Conservation (phyloP, 2,888 invertebrate genomes). For the Sceliomorpha sp. region DNA sequence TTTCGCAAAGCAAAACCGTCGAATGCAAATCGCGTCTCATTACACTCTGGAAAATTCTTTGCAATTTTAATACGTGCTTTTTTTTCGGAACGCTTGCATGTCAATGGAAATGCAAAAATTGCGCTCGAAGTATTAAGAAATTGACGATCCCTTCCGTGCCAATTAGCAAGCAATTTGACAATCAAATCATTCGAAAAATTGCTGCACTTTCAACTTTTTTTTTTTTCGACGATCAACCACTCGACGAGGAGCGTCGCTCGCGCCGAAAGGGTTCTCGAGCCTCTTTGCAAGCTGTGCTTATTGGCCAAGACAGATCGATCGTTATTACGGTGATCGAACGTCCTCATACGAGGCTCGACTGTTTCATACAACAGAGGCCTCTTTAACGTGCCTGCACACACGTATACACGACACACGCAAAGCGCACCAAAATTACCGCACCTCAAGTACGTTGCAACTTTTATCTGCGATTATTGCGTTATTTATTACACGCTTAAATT, state of each 20-base stretch:
- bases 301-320: slow-evolving; percentile 47
- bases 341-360: slow-evolving; percentile 29
- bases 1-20: too few relatives aligned
- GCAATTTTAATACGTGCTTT: too few relatives aligned
- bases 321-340: slow-evolving; percentile 38
- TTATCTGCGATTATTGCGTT: too few relatives aligned
- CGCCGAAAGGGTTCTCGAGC: slow-evolving; percentile 35
- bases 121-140: not conserved
- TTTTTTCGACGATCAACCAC: slow-evolving; percentile 26
- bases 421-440: slow-evolving; percentile 11
- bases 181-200: slow-evolving; percentile 28
- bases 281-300: slow-evolving; percentile 19
- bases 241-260: slow-evolving; percentile 35
- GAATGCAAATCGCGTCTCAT: not conserved
- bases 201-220: slow-evolving; percentile 41
- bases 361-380: slow-evolving; percentile 39
- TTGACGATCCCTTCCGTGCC: not conserved
- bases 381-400: slow-evolving; percentile 20
- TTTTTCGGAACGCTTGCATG: not conserved
- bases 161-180: slow-evolving; percentile 26
- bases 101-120: not conserved
- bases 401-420: not conserved
- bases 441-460: too few relatives aligned
- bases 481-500: too few relatives aligned
- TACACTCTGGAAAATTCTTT: too few relatives aligned